Conservation (phyloP, 2,888 invertebrate genomes). For the Eugnorisma glareosa region DNA sequence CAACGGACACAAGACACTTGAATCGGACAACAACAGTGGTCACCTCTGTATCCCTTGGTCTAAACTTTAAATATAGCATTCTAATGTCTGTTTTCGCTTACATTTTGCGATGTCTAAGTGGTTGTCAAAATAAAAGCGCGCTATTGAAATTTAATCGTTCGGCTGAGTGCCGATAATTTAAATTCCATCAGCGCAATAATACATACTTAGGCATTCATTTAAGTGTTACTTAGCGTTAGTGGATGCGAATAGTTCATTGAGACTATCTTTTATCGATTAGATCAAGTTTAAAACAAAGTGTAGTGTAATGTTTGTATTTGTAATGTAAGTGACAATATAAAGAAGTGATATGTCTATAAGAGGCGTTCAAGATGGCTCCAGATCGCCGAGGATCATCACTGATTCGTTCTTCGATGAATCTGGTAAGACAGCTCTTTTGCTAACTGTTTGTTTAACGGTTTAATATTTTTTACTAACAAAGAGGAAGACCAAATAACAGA, state of each 20-base stretch:
- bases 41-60: not conserved
- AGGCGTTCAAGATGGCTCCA: conserved; percentile 86
- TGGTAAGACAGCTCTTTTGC: conserved; percentile 74
- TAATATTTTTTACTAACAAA: not conserved
- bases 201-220: not conserved
- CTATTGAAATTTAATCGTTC: not conserved
- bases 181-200: not conserved
- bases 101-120: not conserved
- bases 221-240: not conserved
- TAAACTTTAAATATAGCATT: not conserved
- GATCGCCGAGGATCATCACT: conserved; percentile 84
- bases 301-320: conserved; percentile 46
- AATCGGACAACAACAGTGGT: not conserved
- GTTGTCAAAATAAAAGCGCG: not conserved
- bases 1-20: conserved; percentile 39
- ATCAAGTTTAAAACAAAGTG: conserved; percentile 20
- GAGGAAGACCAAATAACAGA: rapidly evolving
- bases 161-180: not conserved
- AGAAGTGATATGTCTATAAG: conserved; percentile 82
- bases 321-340: conserved; percentile 22
- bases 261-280: not conserved
- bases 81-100: not conserved
- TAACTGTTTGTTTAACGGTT: not conserved
- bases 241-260: not conserved
- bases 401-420: conserved; percentile 88